A percentile compares a stretch with the other conserved stretches of the same genome.
Evolutionary conservation across 2,888 invertebrate species (phyloP).

Genomic region (Plebejus argus): DNA sequence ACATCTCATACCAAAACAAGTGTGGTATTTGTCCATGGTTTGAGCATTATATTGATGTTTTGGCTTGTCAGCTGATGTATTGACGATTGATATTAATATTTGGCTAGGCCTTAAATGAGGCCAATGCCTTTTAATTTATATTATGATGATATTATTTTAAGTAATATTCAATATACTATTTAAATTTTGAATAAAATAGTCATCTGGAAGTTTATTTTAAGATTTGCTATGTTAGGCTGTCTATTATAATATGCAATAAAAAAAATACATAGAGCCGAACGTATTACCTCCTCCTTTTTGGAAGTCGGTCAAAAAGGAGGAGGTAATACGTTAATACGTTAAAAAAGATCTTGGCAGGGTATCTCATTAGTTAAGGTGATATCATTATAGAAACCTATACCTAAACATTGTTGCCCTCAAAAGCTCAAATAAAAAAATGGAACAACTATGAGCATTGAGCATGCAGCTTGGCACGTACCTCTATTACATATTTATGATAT

Average conservation of each 20-base stretch:
- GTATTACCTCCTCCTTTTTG: no score
- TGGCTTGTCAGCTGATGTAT: background rate
- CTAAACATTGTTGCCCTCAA: background rate
- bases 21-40: background rate
- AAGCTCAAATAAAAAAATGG: background rate
- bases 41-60: background rate
- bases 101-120: background rate
- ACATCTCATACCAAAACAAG: background rate
- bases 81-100: conserved; percentile 9
- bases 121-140: background rate
- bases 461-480: background rate
- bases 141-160: background rate
- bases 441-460: background rate
- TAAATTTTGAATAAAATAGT: no score
- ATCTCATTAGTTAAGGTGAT: background rate
- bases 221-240: no score
- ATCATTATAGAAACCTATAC: background rate
- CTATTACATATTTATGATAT: background rate
- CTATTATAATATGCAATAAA: no score
- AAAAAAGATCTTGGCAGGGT: background rate
- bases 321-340: no score
- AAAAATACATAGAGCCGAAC: no score
- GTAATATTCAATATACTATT: background rate
- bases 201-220: background rate
- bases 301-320: no score